A percentile compares a stretch with the other conserved stretches of the same genome.
These are phyloP conservation scores for Diadumene lineata DNA, from an alignment of 92 coral and sea anemone genomes.

Conservation along the genomic window DNA sequence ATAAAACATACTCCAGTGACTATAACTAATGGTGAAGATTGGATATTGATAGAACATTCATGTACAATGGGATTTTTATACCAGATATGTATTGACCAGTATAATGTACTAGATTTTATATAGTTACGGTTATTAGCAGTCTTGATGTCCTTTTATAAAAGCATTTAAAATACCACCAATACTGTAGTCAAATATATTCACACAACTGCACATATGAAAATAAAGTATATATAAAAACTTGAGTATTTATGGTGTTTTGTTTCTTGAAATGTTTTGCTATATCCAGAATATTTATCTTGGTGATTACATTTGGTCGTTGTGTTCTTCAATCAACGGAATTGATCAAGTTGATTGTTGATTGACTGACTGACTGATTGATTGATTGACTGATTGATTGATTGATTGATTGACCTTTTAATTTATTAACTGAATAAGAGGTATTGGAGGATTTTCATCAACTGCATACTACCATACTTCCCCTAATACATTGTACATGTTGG, in stretches of 20 bases:
- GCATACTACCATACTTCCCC: too few species aligned
- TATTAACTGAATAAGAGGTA: too few species aligned
- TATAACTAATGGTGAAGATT: neutral
- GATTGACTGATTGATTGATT: neutral
- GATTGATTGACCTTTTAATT: too few species aligned
- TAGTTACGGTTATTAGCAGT: neutral
- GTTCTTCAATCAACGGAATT: neutral
- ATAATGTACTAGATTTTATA: neutral
- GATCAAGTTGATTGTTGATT: neutral
- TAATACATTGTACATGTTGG: too few species aligned
- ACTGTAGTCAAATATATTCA: slow-evolving; percentile 1
- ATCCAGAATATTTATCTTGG: too few species aligned
- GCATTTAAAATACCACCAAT: neutral
- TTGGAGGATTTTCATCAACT: too few species aligned
- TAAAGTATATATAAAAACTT: neutral
- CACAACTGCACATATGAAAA: slow-evolving; percentile 2
- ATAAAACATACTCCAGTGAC: too few species aligned
- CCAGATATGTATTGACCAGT: too few species aligned
- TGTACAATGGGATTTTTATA: neutral
- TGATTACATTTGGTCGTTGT: too few species aligned
- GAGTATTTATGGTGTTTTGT: neutral
- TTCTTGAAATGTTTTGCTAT: neutral
- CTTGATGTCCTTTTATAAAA: neutral
- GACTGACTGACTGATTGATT: neutral
- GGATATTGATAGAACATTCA: too few species aligned